Evolutionary conservation across 2,888 invertebrate species (phyloP), one percentile per base, ranked within the genome.

Genomic region (Hedychridium roseum): DNA sequence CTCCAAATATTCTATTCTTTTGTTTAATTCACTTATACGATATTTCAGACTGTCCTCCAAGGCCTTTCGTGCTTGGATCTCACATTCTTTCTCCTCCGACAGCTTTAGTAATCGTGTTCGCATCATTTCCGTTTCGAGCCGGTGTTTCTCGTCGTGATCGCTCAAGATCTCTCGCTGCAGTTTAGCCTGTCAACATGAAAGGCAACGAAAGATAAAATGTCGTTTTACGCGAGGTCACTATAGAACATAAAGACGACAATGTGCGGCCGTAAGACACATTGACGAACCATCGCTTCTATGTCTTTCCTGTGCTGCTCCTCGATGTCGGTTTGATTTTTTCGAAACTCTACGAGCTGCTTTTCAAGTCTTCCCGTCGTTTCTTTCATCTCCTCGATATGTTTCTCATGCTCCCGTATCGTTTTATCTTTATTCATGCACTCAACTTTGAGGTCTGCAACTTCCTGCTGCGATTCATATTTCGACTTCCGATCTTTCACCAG

Each of bases 401-500:
- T 72, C 26, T 73, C 74, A 15, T 74, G 65, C 37, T 78, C 78
- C n/a, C 54, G 52, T 55, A 78, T 76, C 16, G 74, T 74, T 53
- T 64, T 72, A 35, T 71, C 63, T 48, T 78, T 78, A 42, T 78
- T 78, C 11, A 34, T 44, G 45, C 74, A 76, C 48, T 78, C 77
- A 27, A 74, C 67, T 43, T 66, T 71, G 15, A 78, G 66, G 64
- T 78, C 78, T 2, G 72, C 67, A n/a, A 77, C 52, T 44, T 76
- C 69, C 9, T 71, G 60, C 6, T 54, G 47, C 0, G 60, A 53
- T 38, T 73, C 68, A 23, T 76, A 76, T 16, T 59, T 59, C 12
- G 62, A 50, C n/a, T 61, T 70, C 11, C 50, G 48, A 23, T 53
- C 56, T 16, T 50, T 65, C 2, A 12, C 1, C 12, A 15, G n/a